Base-by-base conservation (phyloP, 2,888 invertebrate species). In the Epirrhoe alternata region DNA sequence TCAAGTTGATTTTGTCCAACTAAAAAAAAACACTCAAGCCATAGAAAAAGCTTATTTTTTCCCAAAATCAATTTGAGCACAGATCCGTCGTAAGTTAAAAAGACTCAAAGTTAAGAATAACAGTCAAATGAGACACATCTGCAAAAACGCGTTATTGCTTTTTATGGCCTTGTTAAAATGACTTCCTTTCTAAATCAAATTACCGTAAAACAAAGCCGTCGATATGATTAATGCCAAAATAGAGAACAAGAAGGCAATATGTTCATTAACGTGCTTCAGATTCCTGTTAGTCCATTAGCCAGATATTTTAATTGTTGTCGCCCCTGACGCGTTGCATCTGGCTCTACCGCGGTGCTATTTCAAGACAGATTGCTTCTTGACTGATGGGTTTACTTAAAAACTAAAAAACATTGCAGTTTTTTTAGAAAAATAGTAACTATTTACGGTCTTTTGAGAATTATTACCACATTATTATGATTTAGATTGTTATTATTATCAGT, bases 291-390 rank as follows among this genome's bases (percentile, higher is more conserved):
- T 92, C 92, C 92, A 93, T 93, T 93, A 93, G 92, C 81, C 84
- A 83, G 92, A 92, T 91, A 92, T 93, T 92, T 92, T 93, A 92
- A 92, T 93, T 92, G 92, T 92, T 71, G 87, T 83, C 84, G 77
- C 75, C 74, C 74, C 75, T 87, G 92, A 92, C 88, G 86, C 82
- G 85, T 86, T 70, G 86, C 92, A 93, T 88, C 92, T 93, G 92
- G 85, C 84, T 87, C 90, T 87, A 89, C 90, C 87, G 83, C 88
- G 84, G 66, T 72, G 85, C 86, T 93, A 92, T 92, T 92, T 92
- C 80, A 83, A 89, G 90, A 91, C 90, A 91, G 90, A 91, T 92
- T 88, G 86, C 88, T 90, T 87, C 86, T 77, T 80, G 84, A 82
- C 83, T 86, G 86, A 86, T 78, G 82, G 79, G 83, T 81, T 81